Evolutionary conservation across 2,797 vertebrate species (phyloP).

Genomic region (Lithobates pipiens): DNA sequence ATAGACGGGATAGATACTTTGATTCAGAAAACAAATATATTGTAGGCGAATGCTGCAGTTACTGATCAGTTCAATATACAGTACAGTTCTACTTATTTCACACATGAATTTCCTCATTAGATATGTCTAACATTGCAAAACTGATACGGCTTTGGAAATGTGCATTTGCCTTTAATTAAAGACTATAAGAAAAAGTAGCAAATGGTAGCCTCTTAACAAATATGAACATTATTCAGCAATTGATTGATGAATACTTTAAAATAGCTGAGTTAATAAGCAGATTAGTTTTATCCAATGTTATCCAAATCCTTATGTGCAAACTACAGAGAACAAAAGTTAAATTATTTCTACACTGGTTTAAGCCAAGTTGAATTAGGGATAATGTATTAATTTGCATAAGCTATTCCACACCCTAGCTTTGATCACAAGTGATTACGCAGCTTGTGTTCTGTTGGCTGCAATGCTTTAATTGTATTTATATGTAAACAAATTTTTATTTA

Average conservation of each 20-base stretch:
- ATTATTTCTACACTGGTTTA: not conserved
- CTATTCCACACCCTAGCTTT: slow-evolving; percentile 54
- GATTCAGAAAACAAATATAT: not conserved
- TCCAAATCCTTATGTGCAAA: not conserved
- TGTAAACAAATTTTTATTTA: not conserved
- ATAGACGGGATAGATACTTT: too few relatives aligned
- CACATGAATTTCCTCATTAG: not conserved
- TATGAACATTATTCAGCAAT: not conserved
- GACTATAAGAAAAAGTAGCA: not conserved
- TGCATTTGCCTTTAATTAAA: not conserved
- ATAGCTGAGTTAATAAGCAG: not conserved
- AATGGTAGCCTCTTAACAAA: not conserved
- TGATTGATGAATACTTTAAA: slow-evolving; percentile 6
- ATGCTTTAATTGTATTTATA: not conserved
- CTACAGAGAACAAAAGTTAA: slow-evolving; percentile 18
- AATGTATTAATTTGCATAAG: slow-evolving; percentile 41
- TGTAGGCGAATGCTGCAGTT: not conserved
- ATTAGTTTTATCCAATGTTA: not conserved
- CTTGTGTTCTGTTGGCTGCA: not conserved
- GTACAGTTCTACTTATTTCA: not conserved
- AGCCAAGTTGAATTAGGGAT: slow-evolving; percentile 8
- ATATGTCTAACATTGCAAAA: not conserved
- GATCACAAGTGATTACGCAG: not conserved
- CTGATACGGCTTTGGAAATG: not conserved
- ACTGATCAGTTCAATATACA: not conserved